Base-by-base conservation (phyloP, 1,140 invertebrate species). In the Neodiprion pinetum region DNA sequence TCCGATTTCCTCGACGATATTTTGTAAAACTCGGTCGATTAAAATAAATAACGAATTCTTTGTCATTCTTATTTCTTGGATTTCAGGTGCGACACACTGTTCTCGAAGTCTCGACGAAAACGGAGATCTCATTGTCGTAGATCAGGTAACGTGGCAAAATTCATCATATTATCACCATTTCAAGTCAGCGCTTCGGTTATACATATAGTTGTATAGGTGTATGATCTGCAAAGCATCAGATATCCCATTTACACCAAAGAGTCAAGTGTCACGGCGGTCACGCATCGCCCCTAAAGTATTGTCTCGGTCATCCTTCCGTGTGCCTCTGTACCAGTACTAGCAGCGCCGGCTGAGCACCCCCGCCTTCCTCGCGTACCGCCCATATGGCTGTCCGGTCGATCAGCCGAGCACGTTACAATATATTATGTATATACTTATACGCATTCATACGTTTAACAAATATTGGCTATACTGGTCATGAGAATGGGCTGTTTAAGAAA, bases 21-120 rank as follows among this genome's bases (percentile, higher is more conserved):
- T 40, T 40, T 5, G 28, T 40, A 40, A 0, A 40, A 40, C 28
- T 40, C 28, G 2, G 5, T 40, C 28, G 28, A 40, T 1, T 0
- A 40, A 40, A 5, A 40, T 40, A 40, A 40, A 3, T 40, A 40
- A 1, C 5, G 2, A 40, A 40, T 1, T 5, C 5, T 5, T 40
- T 40, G 5, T 40, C 28, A 40, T 40, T 40, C 28, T 40, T 40
- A 40, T 40, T 40, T 40, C 28, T 40, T 40, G 28, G 2, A 40
- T 91, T 90, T 4, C 88, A 92, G 91, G 91, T 50, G 88, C 89
- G 28, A 85, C 89, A 4, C 90, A 92, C 79, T 88, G 88, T 74
- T 90, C 90, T 12, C 84, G 87, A 70, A 84, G 88, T 72, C 80
- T 92, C 5, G 86, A 87, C 74, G 88, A 90, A 23, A 85, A 77